Percentiles rank a stretch among this genome's conserved stretches.
Conservation (phyloP, 1,140 invertebrate genomes). For the Drosophila littoralis region DNA sequence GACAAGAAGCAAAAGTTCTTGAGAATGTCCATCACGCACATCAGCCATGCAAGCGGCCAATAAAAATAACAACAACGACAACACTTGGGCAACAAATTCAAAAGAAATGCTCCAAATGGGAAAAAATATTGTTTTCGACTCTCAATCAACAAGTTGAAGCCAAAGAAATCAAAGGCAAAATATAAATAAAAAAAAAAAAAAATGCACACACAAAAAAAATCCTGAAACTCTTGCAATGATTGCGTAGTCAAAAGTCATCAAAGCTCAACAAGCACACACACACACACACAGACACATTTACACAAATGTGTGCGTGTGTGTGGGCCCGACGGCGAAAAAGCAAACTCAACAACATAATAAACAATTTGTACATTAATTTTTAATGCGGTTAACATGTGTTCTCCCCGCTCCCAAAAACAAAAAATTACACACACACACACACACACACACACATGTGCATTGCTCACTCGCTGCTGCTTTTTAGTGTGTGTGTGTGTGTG, state of each 20-base stretch:
- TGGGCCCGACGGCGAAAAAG: constrained; percentile 46
- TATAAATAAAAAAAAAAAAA: constrained; percentile 24
- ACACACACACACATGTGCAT: constrained; percentile 13
- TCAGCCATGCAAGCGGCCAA: constrained; percentile 40
- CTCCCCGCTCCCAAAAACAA: constrained; percentile 13
- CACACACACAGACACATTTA: constrained; percentile 7
- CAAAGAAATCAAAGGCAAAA: constrained; percentile 41
- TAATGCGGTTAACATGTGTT: constrained; percentile 81
- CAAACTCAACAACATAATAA: constrained; percentile 74
- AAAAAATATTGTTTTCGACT: constrained; percentile 42
- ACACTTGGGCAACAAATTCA: constrained; percentile 45
- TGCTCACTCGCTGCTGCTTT: constrained; percentile 19
- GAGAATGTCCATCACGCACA: constrained; percentile 73
- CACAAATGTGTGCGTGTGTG: constrained; percentile 27
- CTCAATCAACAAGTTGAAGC: constrained; percentile 61
- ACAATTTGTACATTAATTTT: constrained; percentile 82
- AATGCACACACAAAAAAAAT: constrained; percentile 25
- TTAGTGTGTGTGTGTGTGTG: constrained; percentile 25
- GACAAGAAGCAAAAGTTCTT: constrained; percentile 62
- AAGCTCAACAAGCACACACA: constrained; percentile 37
- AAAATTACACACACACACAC: background rate
- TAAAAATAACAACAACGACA: constrained; percentile 34
- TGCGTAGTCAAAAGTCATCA: constrained; percentile 52
- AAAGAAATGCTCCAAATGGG: constrained; percentile 40
- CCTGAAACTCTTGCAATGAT: constrained; percentile 54